phyloP scores from a whole-genome alignment of 2,888 invertebrate genomes.

The Coelopa pilipes region DNA sequence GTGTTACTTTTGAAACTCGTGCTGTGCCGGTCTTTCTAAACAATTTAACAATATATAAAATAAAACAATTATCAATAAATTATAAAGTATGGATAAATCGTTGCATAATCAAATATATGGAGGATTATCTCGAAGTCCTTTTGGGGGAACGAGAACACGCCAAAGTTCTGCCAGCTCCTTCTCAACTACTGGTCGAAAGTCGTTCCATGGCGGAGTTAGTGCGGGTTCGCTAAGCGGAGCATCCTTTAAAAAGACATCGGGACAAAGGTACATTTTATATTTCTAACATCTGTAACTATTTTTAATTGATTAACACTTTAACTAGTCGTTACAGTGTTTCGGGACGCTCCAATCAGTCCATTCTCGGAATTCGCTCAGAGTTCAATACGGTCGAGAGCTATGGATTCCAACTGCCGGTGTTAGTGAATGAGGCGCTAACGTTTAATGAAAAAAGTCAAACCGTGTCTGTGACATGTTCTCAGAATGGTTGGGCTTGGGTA shows the following conservation, averaged over 20 bases:
- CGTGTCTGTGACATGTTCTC: slow-evolving; percentile 69
- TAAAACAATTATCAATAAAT: not conserved
- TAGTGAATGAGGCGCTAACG: slow-evolving; percentile 88
- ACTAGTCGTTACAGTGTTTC: slow-evolving; percentile 62
- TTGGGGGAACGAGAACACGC: slow-evolving; percentile 50
- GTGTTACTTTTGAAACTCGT: too few relatives aligned
- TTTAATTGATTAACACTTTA: not conserved
- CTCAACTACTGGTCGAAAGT: slow-evolving; percentile 52
- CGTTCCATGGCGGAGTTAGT: slow-evolving; percentile 53
- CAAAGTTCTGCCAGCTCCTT: slow-evolving; percentile 52
- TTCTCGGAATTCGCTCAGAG: slow-evolving; percentile 81
- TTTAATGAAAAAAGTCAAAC: slow-evolving; percentile 74
- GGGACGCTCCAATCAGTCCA: slow-evolving; percentile 74
- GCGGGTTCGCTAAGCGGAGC: slow-evolving; percentile 28
- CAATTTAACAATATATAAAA: too few relatives aligned
- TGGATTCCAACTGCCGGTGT: slow-evolving; percentile 84
- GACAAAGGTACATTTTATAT: slow-evolving; percentile 16
- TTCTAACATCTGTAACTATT: slow-evolving; percentile 52
- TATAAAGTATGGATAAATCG: slow-evolving; percentile 52
- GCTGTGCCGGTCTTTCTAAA: not conserved
- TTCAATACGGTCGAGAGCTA: slow-evolving; percentile 81
- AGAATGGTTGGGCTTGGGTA: slow-evolving; percentile 71
- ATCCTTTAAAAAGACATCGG: not conserved
- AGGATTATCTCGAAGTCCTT: slow-evolving; percentile 52
- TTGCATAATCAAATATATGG: slow-evolving; percentile 57